phyloP scores from a whole-genome alignment of 2,113 vertebrate genomes.

The Saccopteryx leptura region DNA sequence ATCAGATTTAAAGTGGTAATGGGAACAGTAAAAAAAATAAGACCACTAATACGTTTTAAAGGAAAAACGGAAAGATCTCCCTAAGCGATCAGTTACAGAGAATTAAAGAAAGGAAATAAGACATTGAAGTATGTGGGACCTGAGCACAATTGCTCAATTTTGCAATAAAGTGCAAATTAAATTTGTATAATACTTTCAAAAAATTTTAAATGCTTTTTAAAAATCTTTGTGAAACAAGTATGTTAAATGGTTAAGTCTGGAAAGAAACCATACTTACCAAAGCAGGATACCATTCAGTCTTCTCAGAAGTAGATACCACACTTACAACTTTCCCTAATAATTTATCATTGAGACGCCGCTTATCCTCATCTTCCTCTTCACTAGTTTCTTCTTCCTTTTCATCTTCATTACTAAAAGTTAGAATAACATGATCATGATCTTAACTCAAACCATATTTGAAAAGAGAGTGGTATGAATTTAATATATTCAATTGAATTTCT shows the following conservation, averaged over 20 bases:
- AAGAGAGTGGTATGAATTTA: background rate
- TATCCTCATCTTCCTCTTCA: slow-evolving; percentile 97
- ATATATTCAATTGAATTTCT: background rate
- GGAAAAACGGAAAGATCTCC: background rate
- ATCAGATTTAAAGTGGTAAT: background rate
- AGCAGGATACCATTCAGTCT: slow-evolving; percentile 92
- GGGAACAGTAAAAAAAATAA: background rate
- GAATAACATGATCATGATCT: slow-evolving; percentile 35
- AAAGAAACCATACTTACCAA: slow-evolving; percentile 91
- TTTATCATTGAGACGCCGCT: slow-evolving; percentile 93
- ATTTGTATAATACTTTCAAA: background rate
- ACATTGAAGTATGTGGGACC: background rate
- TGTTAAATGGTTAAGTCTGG: background rate
- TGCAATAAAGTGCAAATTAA: background rate
- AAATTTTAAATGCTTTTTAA: background rate
- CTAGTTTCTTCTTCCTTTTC: slow-evolving; percentile 97
- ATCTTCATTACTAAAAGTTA: slow-evolving; percentile 93
- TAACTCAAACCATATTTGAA: background rate
- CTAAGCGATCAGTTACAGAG: background rate
- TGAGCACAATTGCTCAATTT: background rate
- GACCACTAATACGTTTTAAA: background rate
- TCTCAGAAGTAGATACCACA: slow-evolving; percentile 87
- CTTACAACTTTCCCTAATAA: slow-evolving; percentile 96
- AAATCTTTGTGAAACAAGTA: background rate
- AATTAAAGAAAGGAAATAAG: slow-evolving; percentile 1